phyloP scores from a whole-genome alignment of 2,888 invertebrate genomes.

The Gasteruption jaculator region DNA sequence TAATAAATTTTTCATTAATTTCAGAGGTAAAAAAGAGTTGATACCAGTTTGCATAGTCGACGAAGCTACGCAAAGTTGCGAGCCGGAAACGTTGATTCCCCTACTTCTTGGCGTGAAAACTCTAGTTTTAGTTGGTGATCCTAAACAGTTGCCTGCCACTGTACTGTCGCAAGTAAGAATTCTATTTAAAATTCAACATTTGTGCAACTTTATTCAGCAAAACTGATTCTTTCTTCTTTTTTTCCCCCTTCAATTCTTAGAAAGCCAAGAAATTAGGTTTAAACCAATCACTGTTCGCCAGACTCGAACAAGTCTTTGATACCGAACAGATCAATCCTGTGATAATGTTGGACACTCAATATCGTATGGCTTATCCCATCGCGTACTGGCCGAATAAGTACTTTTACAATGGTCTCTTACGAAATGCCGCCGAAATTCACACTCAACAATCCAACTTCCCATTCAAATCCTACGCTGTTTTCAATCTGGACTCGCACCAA shows the following conservation, averaged over 20 bases:
- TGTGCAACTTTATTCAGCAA: conserved; percentile 1
- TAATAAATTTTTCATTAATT: no score
- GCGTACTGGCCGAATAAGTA: conserved; percentile 72
- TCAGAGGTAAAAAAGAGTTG: conserved; percentile 24
- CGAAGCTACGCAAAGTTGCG: conserved; percentile 84
- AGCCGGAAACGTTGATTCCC: conserved; percentile 78
- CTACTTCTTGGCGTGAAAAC: conserved; percentile 70
- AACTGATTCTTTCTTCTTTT: conserved; percentile 7
- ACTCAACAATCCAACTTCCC: conserved; percentile 34
- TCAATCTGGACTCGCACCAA: conserved; percentile 55
- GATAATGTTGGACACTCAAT: conserved; percentile 65
- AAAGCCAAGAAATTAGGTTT: conserved; percentile 67
- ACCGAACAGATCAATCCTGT: conserved; percentile 51
- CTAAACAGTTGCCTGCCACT: conserved; percentile 78
- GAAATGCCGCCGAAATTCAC: conserved; percentile 30
- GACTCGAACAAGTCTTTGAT: conserved; percentile 62
- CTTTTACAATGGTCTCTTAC: conserved; percentile 63
- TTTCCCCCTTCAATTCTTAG: conserved; percentile 50
- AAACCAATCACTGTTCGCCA: conserved; percentile 72
- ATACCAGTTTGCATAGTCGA: conserved; percentile 67
- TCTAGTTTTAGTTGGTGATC: conserved; percentile 82
- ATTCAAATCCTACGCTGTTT: conserved; percentile 59
- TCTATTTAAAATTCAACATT: conserved; percentile 1
- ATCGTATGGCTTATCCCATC: conserved; percentile 82
- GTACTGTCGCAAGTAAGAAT: conserved; percentile 51